phyloP scores from a whole-genome alignment of 2,113 vertebrate genomes.

The Recurvirostra avosetta region DNA sequence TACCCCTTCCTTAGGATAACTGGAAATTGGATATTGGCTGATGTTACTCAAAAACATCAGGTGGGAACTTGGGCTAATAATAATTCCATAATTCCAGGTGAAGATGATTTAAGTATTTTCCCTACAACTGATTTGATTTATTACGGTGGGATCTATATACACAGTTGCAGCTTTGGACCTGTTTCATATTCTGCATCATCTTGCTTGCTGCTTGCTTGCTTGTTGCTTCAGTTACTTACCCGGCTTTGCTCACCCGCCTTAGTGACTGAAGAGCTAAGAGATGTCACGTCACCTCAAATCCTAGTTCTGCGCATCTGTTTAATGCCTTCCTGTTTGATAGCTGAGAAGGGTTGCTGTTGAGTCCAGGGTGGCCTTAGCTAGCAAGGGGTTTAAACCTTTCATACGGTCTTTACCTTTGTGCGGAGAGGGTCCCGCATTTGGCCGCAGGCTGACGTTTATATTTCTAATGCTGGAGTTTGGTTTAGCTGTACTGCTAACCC shows the following conservation, averaged over 20 bases:
- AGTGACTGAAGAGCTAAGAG: not conserved
- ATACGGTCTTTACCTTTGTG: fast-evolving
- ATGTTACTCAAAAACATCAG: not conserved
- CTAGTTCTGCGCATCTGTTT: not conserved
- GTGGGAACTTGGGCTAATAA: not conserved
- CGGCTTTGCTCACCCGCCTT: not conserved
- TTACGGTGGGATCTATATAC: fast-evolving
- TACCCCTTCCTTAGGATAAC: not conserved
- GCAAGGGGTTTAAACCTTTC: not conserved
- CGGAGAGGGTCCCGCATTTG: not conserved
- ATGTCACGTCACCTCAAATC: not conserved
- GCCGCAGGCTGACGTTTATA: not conserved
- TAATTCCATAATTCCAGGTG: not conserved
- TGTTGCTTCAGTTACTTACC: not conserved
- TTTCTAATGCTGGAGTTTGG: not conserved
- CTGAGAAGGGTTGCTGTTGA: not conserved
- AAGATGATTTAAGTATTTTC: not conserved
- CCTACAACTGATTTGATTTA: not conserved
- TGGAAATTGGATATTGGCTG: no score
- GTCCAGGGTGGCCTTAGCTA: not conserved
- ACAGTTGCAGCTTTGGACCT: not conserved
- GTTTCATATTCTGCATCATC: not conserved
- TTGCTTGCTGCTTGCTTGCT: constrained; percentile 2
- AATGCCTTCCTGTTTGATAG: not conserved
- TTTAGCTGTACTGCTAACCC: not conserved